Base-by-base conservation (phyloP, 2,797 vertebrate genomes). In the Hirundo rustica region DNA sequence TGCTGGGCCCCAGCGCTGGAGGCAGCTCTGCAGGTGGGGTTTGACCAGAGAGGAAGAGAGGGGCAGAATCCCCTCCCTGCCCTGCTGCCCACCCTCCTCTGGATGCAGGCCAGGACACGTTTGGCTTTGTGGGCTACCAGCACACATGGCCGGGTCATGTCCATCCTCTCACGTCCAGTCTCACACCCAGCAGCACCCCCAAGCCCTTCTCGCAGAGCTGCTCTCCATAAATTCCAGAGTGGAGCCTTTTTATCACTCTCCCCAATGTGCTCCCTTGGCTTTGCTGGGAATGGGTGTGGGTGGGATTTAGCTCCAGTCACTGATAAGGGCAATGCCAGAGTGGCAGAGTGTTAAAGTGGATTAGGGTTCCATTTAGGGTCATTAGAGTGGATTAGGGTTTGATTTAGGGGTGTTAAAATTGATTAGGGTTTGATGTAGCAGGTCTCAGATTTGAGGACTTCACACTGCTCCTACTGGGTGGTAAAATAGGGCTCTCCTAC, bases 111-210 rank as follows among this genome's bases (percentile, higher is more conserved):
- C 36, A 38, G 16, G 44, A 3, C 9, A 1, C 13, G 5, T 57
- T 32, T 38, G 64, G 27, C 23, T 76, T 7, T 64, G 6, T 12
- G 64, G 48, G 71, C 27, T 44, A 22, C 34, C 42, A 42, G 36
- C 8, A 6, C 20, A 5, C 38, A 3, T 4, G 53, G n/a, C 17
- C 0, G 2, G 40, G 38, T 34, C 86, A 21, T 25, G 48, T 20
- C 40, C 70, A 50, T 16, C 26, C 71, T 38, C 19, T 30, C 70
- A 12, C 2, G 16, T 11, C 55, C 42, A 38, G 13, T 10, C 42
- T n/a, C 44, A 25, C 70, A 25, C 6, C 13, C 64, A 25, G 1
- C 50, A 62, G 78, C 64, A 29, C 2, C 62, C 50, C 48, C 48
- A 42, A 50, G 9, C 29, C 55, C 50, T n/a, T 50, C 64, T 55